These are phyloP conservation scores for Gallinago solitaria DNA, from an alignment of 2,797 vertebrate genomes.

Conservation along the genomic window DNA sequence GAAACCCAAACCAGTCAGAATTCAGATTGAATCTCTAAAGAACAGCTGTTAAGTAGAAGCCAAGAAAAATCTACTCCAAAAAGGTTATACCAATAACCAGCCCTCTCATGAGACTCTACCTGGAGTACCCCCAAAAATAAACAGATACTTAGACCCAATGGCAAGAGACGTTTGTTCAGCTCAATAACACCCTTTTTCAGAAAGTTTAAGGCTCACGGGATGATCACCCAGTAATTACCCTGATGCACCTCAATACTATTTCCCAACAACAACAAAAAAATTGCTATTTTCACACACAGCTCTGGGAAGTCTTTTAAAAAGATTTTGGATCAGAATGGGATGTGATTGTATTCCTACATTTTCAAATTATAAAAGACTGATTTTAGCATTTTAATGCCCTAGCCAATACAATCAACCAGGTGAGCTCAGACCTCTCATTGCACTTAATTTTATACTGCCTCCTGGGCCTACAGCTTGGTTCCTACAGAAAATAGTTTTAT, in stretches of 20 bases:
- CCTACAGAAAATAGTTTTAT: not conserved
- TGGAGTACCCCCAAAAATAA: not conserved
- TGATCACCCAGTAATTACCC: not conserved
- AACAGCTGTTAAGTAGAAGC: not conserved
- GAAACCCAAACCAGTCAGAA: not conserved
- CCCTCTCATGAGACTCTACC: not conserved
- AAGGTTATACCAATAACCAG: not conserved
- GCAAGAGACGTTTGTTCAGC: not conserved
- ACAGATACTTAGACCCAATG: not conserved
- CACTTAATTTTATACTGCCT: not conserved
- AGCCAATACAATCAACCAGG: not conserved
- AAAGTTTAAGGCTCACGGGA: not conserved
- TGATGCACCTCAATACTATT: not conserved
- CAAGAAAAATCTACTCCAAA: not conserved
- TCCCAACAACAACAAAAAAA: not conserved
- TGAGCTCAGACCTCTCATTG: not conserved
- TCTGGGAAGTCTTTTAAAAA: not conserved
- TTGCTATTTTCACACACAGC: not conserved
- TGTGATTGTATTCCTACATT: not conserved
- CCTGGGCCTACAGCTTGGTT: not conserved
- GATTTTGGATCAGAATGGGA: not conserved
- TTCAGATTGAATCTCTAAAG: not conserved
- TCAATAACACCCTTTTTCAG: not conserved
- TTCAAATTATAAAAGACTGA: not conserved
- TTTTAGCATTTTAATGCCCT: not conserved